Evolutionary conservation across 2,888 invertebrate species (phyloP).

Genomic region (Abrostola triplasia): DNA sequence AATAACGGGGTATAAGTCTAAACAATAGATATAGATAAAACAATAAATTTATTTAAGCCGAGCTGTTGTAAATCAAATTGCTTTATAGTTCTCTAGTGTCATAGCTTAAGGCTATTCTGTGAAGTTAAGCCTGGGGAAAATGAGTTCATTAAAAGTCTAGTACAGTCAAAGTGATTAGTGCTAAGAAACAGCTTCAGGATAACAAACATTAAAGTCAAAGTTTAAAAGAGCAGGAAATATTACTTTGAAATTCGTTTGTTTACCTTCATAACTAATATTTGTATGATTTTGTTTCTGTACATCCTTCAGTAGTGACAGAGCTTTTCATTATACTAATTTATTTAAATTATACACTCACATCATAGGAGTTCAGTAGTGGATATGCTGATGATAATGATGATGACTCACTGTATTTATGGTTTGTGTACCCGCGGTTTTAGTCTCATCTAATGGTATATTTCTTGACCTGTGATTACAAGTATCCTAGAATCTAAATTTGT

Average conservation of each 20-base stretch:
- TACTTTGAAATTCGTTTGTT: not conserved
- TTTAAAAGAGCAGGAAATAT: slow-evolving; percentile 1
- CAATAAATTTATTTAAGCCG: slow-evolving; percentile 31
- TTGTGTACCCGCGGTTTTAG: too few relatives aligned
- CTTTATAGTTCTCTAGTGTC: slow-evolving; percentile 21
- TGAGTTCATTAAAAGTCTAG: slow-evolving; percentile 28
- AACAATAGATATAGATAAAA: slow-evolving; percentile 16
- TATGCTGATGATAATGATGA: too few relatives aligned
- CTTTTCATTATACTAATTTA: too few relatives aligned
- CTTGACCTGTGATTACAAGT: too few relatives aligned
- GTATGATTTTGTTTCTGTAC: too few relatives aligned
- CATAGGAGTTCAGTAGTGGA: too few relatives aligned
- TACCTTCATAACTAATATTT: not conserved
- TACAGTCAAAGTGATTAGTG: slow-evolving; percentile 29
- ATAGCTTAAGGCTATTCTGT: slow-evolving; percentile 33
- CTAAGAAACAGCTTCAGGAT: slow-evolving; percentile 4
- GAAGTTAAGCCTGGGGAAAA: slow-evolving; percentile 23
- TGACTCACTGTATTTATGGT: too few relatives aligned
- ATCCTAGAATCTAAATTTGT: too few relatives aligned
- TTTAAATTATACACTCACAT: too few relatives aligned
- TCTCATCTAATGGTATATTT: too few relatives aligned
- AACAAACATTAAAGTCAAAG: slow-evolving; percentile 19
- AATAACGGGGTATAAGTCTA: slow-evolving; percentile 3
- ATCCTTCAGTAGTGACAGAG: too few relatives aligned
- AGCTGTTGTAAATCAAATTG: slow-evolving; percentile 26